Conservation (phyloP, 2,113 vertebrate species). For the Callipepla squamata region DNA sequence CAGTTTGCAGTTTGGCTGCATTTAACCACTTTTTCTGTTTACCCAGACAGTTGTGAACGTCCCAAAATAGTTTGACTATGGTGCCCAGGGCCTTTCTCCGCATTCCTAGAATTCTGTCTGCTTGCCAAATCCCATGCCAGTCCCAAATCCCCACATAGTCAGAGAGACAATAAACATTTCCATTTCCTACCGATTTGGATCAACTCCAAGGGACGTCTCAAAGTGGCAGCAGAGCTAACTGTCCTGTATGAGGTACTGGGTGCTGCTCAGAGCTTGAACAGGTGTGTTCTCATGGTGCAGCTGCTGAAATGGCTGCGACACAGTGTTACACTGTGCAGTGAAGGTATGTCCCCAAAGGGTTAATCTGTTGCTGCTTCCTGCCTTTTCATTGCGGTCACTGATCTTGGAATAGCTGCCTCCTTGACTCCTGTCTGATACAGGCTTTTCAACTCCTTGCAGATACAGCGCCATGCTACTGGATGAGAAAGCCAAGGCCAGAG, state of each 20-base stretch:
- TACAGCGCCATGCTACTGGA: conserved; percentile 81
- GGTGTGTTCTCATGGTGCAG: not conserved
- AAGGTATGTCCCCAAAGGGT: conserved; percentile 6
- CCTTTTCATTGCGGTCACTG: not conserved
- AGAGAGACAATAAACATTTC: not conserved
- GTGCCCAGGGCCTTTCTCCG: not conserved
- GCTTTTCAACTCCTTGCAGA: conserved; percentile 68
- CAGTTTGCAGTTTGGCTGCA: not conserved
- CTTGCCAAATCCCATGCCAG: not conserved
- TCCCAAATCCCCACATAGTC: not conserved
- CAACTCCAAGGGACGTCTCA: not conserved
- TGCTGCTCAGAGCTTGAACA: not conserved
- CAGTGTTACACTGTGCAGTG: rapidly evolving
- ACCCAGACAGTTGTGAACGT: not conserved
- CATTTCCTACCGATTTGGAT: not conserved
- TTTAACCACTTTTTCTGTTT: not conserved
- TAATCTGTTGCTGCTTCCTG: conserved; percentile 18
- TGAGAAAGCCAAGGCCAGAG: conserved; percentile 73
- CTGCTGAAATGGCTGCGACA: not conserved
- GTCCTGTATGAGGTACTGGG: not conserved
- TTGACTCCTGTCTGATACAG: conserved; percentile 1
- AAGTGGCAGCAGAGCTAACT: not conserved
- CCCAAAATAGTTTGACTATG: not conserved
- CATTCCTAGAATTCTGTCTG: not conserved
- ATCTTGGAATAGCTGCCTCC: conserved; percentile 18